Evolutionary conservation across 2,888 invertebrate genomes (phyloP).

Genomic region (Amiota communis): DNA sequence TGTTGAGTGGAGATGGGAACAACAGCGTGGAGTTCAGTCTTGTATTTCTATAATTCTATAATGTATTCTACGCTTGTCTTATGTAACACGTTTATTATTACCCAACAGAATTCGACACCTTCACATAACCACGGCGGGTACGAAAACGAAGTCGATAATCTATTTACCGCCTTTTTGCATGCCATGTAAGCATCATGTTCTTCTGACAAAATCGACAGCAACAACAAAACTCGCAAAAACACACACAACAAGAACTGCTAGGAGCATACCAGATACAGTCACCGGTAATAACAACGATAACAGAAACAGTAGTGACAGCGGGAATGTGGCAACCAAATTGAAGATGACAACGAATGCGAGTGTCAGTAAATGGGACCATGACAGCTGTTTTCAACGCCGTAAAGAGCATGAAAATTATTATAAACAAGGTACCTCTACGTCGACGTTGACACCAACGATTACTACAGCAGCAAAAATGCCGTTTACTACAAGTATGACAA

Average conservation of each 20-base stretch:
- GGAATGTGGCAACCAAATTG: slow-evolving; percentile 25
- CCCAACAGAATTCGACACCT: slow-evolving; percentile 48
- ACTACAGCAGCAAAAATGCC: slow-evolving; percentile 45
- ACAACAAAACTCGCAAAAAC: slow-evolving; percentile 35
- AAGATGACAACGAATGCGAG: slow-evolving; percentile 20
- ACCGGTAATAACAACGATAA: slow-evolving; percentile 22
- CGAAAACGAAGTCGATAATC: slow-evolving; percentile 65
- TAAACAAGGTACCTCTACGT: slow-evolving; percentile 51
- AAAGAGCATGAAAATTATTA: slow-evolving; percentile 59
- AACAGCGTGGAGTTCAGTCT: slow-evolving; percentile 1
- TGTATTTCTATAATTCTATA: slow-evolving; percentile 50
- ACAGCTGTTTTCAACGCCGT: slow-evolving; percentile 48
- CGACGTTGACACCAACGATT: slow-evolving; percentile 13
- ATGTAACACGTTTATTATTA: slow-evolving; percentile 37
- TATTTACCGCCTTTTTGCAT: slow-evolving; percentile 68
- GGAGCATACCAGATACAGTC: slow-evolving; percentile 25
- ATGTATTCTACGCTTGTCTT: slow-evolving; percentile 62
- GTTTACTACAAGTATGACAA: slow-evolving; percentile 37
- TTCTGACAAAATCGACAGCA: slow-evolving; percentile 46
- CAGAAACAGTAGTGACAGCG: slow-evolving; percentile 36
- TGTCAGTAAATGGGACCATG: slow-evolving; percentile 12
- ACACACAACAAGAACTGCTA: slow-evolving; percentile 16
- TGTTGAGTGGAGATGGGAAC: neutral
- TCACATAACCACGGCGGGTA: slow-evolving; percentile 22
- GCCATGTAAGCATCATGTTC: slow-evolving; percentile 68